A percentile compares a stretch with the other conserved stretches of the same genome.
Evolutionary conservation across 2,888 invertebrate species (phyloP).

Genomic region (Thymelicus lineola): DNA sequence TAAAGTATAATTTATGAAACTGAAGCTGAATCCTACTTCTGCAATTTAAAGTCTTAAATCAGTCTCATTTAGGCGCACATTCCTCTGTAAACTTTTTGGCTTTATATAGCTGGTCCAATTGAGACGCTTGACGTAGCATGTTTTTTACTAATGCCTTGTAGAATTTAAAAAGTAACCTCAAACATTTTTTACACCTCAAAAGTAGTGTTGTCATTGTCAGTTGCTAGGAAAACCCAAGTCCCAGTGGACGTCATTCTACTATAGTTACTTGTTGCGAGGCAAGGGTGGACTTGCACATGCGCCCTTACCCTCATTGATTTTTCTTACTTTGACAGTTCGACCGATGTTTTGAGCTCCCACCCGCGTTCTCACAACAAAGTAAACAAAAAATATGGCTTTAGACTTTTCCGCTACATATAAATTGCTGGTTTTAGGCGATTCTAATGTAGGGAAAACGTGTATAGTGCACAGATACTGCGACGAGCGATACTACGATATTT

Average conservation of each 20-base stretch:
- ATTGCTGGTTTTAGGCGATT: constrained; percentile 94
- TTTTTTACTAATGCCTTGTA: constrained; percentile 11
- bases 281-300: constrained; percentile 70
- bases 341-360: constrained; percentile 75
- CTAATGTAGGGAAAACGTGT: constrained; percentile 96
- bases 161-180: constrained; percentile 15
- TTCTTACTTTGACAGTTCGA: constrained; percentile 81
- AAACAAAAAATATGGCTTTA: constrained; percentile 89
- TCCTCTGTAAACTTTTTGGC: not conserved
- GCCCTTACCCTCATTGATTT: constrained; percentile 77
- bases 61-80: constrained; percentile 5
- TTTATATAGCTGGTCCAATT: not conserved
- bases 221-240: constrained; percentile 44
- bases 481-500: constrained; percentile 95
- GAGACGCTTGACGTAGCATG: not conserved
- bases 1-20: not conserved
- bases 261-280: constrained; percentile 67
- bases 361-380: constrained; percentile 72
- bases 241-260: constrained; percentile 32
- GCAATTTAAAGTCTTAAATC: constrained; percentile 5
- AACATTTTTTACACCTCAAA: constrained; percentile 22
- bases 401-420: constrained; percentile 95
- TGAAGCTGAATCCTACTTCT: not conserved
- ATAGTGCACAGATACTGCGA: constrained; percentile 96
- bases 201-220: constrained; percentile 18